These are phyloP conservation scores for Cryptoleucopteryx plumbea DNA, from an alignment of 2,113 vertebrate species.

Conservation along the genomic window DNA sequence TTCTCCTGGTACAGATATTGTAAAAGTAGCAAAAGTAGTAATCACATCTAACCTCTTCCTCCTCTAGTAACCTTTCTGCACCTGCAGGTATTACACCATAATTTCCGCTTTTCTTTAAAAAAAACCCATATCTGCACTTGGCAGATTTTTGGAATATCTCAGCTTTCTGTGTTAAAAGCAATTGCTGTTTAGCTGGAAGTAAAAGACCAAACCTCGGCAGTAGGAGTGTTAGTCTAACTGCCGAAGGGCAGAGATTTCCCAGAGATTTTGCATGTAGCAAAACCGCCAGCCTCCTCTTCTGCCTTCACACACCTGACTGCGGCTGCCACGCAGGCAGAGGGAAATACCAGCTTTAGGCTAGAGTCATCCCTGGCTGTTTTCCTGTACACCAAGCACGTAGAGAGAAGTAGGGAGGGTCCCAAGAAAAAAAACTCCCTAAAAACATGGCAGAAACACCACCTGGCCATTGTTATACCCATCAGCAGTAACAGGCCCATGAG, in stretches of 20 bases:
- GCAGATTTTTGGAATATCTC: not conserved
- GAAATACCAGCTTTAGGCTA: not conserved
- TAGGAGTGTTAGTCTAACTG: not conserved
- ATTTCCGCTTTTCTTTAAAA: not conserved
- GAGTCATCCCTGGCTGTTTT: not conserved
- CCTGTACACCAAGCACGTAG: not conserved
- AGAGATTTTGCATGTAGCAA: not conserved
- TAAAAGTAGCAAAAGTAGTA: not conserved
- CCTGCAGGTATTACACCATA: not conserved
- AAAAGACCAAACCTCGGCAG: not conserved
- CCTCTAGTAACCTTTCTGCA: not conserved
- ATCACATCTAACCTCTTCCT: not conserved
- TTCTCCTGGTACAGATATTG: not conserved
- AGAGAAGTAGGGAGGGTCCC: not conserved
- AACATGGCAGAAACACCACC: not conserved
- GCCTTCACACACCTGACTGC: not conserved
- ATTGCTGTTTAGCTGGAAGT: not conserved
- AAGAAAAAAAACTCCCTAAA: not conserved
- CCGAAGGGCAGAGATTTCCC: not conserved
- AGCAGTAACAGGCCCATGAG: not conserved
- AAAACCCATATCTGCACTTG: not conserved
- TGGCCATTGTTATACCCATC: not conserved
- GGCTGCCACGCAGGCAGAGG: rapidly evolving
- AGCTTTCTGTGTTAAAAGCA: not conserved
- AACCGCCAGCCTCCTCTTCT: not conserved